phyloP scores from a whole-genome alignment of 2,888 invertebrate species.

The Anoncus sp. region DNA sequence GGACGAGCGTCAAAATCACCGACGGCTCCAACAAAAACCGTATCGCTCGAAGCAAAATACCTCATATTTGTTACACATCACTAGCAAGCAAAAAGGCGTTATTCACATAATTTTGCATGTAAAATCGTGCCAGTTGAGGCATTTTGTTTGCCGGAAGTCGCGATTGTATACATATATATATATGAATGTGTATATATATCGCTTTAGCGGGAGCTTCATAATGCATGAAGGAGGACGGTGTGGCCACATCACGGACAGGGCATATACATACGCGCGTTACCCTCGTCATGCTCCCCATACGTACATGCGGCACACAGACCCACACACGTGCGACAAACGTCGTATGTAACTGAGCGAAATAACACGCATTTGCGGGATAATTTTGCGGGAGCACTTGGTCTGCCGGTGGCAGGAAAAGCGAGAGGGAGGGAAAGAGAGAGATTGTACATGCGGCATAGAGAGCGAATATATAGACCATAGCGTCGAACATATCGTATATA shows the following conservation, averaged over 20 bases:
- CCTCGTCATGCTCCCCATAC: conserved; percentile 56
- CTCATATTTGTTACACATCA: too few relatives aligned
- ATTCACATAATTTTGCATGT: not conserved
- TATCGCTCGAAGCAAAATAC: too few relatives aligned
- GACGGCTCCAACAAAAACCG: too few relatives aligned
- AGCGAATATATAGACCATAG: conserved; percentile 17
- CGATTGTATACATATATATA: not conserved
- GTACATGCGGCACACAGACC: not conserved
- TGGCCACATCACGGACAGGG: conserved; percentile 53
- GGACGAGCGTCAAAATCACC: too few relatives aligned
- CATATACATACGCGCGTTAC: conserved; percentile 49
- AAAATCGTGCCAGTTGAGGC: not conserved
- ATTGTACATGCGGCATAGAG: not conserved
- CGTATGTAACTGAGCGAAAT: conserved; percentile 72
- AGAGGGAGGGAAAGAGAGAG: conserved; percentile 26
- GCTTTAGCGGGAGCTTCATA: conserved; percentile 55
- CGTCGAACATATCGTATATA: conserved; percentile 35
- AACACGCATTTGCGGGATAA: conserved; percentile 79
- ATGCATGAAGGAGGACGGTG: conserved; percentile 55
- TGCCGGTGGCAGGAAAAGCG: conserved; percentile 53
- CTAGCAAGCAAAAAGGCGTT: not conserved
- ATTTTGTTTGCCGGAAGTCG: conserved; percentile 6
- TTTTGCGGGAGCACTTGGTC: conserved; percentile 73
- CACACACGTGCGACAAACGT: conserved; percentile 56
- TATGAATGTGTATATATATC: conserved; percentile 23